Evolutionary conservation across 2,113 vertebrate genomes (phyloP).

Genomic region (Aptenodytes patagonicus): DNA sequence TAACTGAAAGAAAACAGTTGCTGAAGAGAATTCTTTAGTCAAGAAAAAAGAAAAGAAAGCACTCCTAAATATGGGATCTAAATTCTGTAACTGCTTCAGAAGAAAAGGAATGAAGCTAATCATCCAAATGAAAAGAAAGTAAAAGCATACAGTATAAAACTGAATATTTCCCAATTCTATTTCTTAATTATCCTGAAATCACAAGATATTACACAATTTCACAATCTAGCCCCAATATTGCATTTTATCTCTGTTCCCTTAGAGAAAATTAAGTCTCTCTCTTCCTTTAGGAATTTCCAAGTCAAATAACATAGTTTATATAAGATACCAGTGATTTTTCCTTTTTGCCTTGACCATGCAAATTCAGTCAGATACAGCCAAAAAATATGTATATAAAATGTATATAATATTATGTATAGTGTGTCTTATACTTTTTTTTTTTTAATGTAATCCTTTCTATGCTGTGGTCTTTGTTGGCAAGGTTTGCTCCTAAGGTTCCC

Average conservation of each 20-base stretch:
- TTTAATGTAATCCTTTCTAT: neutral
- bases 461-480: neutral
- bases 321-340: neutral
- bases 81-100: neutral
- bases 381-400: neutral
- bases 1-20: neutral
- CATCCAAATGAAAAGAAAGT: neutral
- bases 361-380: neutral
- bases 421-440: neutral
- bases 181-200: neutral
- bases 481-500: neutral
- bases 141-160: neutral
- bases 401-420: neutral
- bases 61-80: neutral
- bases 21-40: neutral
- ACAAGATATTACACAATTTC: neutral
- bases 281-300: neutral
- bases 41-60: neutral
- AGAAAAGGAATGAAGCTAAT: neutral
- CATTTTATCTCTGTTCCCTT: neutral
- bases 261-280: neutral
- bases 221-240: neutral
- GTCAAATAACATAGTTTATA: neutral
- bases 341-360: neutral
- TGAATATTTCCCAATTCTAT: neutral